phyloP scores from a whole-genome alignment of 1,140 invertebrate species.

The Plutomurus gul region DNA sequence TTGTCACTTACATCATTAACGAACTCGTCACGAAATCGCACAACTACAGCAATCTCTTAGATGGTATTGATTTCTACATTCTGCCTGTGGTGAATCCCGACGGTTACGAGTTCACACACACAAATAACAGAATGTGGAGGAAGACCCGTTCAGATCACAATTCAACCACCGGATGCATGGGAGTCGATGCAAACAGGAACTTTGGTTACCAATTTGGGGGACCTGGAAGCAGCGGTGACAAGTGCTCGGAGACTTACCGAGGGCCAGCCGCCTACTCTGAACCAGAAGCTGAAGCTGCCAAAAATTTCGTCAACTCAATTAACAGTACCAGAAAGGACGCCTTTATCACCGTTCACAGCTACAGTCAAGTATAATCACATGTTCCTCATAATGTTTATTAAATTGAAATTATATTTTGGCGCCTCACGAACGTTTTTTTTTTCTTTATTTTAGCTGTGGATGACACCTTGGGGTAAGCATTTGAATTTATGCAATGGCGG shows the following conservation, averaged over 20 bases:
- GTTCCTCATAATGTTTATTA: not conserved
- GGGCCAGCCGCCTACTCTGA: conserved; percentile 46
- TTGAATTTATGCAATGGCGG: no score
- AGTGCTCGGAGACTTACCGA: conserved; percentile 61
- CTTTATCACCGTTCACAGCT: conserved; percentile 52
- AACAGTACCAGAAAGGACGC: conserved; percentile 19
- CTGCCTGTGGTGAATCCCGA: conserved; percentile 68
- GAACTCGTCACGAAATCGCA: conserved; percentile 55
- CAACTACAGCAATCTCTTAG: conserved; percentile 53
- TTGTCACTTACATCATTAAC: conserved; percentile 66
- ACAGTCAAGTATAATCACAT: conserved; percentile 40
- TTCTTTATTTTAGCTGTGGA: conserved; percentile 43
- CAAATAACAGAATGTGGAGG: conserved; percentile 47
- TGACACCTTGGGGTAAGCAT: conserved; percentile 57
- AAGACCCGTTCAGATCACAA: conserved; percentile 40
- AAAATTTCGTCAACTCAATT: conserved; percentile 30
- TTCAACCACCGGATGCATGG: conserved; percentile 40
- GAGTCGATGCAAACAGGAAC: conserved; percentile 55
- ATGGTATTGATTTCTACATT: conserved; percentile 62
- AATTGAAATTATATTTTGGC: not conserved
- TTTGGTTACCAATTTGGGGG: conserved; percentile 64
- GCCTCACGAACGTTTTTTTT: not conserved
- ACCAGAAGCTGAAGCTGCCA: conserved; percentile 44
- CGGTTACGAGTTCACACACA: conserved; percentile 58
- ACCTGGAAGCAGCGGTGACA: conserved; percentile 70